phyloP scores from a whole-genome alignment of 2,797 vertebrate genomes.

The Allobates femoralis region DNA sequence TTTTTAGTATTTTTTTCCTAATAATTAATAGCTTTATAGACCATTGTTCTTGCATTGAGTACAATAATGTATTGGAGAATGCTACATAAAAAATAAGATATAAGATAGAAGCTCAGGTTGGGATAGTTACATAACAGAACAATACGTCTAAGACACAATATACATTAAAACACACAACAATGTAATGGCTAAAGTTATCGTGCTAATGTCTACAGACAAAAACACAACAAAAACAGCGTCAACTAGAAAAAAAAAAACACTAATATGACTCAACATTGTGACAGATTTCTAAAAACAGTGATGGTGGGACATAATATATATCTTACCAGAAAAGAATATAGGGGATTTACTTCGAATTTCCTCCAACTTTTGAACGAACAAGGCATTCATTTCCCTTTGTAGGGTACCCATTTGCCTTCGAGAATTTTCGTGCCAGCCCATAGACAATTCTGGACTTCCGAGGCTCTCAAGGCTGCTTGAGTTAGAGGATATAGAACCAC shows the following conservation, averaged over 20 bases:
- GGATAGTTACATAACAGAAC: constrained; percentile 29
- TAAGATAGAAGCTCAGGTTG: constrained; percentile 31
- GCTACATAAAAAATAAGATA: too few species aligned
- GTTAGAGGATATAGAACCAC: constrained; percentile 79
- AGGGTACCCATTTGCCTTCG: constrained; percentile 88
- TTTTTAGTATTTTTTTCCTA: too few species aligned
- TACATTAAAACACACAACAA: constrained; percentile 29
- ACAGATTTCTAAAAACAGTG: constrained; percentile 59
- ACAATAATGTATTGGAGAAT: background rate
- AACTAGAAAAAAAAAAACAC: constrained; percentile 28
- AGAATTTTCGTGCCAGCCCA: constrained; percentile 77
- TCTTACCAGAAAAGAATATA: constrained; percentile 95
- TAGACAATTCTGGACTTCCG: constrained; percentile 80
- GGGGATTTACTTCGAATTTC: constrained; percentile 94
- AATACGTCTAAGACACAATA: constrained; percentile 7
- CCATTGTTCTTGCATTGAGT: background rate
- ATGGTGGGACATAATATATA: constrained; percentile 71
- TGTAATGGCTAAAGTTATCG: constrained; percentile 20
- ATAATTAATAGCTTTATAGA: background rate
- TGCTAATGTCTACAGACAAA: constrained; percentile 31
- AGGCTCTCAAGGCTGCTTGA: constrained; percentile 86
- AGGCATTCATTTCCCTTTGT: constrained; percentile 95
- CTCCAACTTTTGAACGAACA: constrained; percentile 95
- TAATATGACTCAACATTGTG: constrained; percentile 34
- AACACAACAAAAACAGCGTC: constrained; percentile 1